Percentiles rank a stretch among this genome's conserved stretches.
Conservation (phyloP, 2,888 invertebrate species). For the Thereva unica region DNA sequence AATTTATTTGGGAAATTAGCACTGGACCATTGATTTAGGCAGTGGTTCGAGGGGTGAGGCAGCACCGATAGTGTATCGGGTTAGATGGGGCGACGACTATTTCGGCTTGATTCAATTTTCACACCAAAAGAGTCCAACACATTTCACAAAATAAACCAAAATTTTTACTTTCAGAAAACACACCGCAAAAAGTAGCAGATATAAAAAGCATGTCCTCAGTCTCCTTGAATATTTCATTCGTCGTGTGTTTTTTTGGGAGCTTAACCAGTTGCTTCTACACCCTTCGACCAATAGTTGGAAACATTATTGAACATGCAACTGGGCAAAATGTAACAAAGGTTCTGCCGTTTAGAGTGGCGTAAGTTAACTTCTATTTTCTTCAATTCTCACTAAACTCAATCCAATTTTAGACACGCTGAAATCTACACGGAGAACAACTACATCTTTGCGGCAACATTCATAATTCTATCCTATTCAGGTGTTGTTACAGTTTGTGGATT, state of each 20-base stretch:
- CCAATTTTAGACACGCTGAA: slow-evolving; percentile 47
- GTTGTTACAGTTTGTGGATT: slow-evolving; percentile 52
- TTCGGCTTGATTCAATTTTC: too few species aligned
- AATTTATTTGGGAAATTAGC: too few species aligned
- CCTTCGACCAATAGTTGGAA: slow-evolving; percentile 48
- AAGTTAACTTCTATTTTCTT: slow-evolving; percentile 42
- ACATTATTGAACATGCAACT: slow-evolving; percentile 44
- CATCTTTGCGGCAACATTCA: slow-evolving; percentile 50
- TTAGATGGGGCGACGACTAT: too few species aligned
- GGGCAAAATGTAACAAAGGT: slow-evolving; percentile 45
- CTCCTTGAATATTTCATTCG: slow-evolving; percentile 45
- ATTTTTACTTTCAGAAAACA: too few species aligned
- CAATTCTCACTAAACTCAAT: neutral
- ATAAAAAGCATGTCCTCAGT: slow-evolving; percentile 43
- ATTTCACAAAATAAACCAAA: too few species aligned
- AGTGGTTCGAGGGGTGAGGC: too few species aligned
- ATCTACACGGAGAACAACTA: too few species aligned
- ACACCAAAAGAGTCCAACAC: too few species aligned
- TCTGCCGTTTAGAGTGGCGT: slow-evolving; percentile 52
- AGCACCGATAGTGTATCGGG: too few species aligned
- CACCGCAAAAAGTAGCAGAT: too few species aligned
- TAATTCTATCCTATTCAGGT: slow-evolving; percentile 49
- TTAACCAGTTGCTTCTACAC: slow-evolving; percentile 49
- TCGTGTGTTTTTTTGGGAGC: slow-evolving; percentile 48
- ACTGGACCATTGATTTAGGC: too few species aligned